Evolutionary conservation across 1,140 invertebrate genomes (phyloP).

Genomic region (Sycophaga agraensis): DNA sequence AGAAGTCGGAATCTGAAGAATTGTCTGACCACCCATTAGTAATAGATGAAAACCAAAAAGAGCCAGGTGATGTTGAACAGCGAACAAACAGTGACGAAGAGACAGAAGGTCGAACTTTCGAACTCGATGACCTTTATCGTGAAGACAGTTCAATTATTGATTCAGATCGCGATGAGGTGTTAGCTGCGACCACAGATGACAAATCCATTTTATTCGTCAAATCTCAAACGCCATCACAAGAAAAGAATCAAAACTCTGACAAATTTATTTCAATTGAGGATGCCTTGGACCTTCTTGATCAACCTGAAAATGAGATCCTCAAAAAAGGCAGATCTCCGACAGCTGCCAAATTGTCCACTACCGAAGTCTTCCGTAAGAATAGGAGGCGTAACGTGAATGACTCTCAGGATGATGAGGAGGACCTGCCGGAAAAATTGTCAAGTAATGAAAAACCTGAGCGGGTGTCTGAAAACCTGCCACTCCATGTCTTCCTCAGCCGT

Average conservation of each 20-base stretch:
- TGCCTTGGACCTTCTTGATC: slow-evolving; percentile 42
- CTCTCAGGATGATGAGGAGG: slow-evolving; percentile 13
- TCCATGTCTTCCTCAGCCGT: slow-evolving; percentile 53
- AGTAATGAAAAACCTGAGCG: slow-evolving; percentile 49
- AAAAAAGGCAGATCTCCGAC: slow-evolving; percentile 1
- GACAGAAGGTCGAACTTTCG: slow-evolving; percentile 40
- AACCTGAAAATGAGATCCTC: background rate
- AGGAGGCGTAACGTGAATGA: slow-evolving; percentile 28
- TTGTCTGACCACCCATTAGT: slow-evolving; percentile 49
- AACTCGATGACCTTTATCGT: slow-evolving; percentile 52
- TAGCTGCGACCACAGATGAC: background rate
- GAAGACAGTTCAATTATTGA: slow-evolving; percentile 48
- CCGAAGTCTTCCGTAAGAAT: background rate
- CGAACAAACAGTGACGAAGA: slow-evolving; percentile 47
- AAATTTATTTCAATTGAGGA: slow-evolving; percentile 45
- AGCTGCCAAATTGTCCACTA: background rate
- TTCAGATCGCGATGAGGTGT: slow-evolving; percentile 39
- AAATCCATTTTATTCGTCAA: background rate
- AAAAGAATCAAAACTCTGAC: background rate
- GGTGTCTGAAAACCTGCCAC: slow-evolving; percentile 50
- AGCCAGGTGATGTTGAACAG: slow-evolving; percentile 30
- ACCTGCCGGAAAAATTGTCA: slow-evolving; percentile 48
- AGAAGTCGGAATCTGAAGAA: slow-evolving; percentile 51
- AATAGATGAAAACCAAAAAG: slow-evolving; percentile 41
- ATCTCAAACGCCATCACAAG: background rate